Percentiles rank a stretch among this genome's conserved stretches.
phyloP scores from a whole-genome alignment of 2,888 invertebrate species.

The Pristionchus entomophagus region DNA sequence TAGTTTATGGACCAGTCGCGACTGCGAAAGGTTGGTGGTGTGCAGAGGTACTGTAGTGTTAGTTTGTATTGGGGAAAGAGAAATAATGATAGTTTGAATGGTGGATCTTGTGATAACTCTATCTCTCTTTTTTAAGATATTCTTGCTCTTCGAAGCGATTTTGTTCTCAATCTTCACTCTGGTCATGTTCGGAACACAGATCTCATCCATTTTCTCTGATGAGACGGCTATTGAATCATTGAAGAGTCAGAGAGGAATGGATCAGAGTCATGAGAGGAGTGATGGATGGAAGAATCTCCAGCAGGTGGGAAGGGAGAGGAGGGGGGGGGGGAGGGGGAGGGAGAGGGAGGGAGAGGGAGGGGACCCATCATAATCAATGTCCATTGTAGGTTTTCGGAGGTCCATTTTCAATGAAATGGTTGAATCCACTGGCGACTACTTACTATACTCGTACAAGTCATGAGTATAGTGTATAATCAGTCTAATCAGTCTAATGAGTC shows the following conservation, averaged over 20 bases:
- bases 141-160: conserved; percentile 92
- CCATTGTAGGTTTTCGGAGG: conserved; percentile 91
- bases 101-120: no score
- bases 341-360: no score
- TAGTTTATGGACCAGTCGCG: no score
- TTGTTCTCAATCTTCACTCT: conserved; percentile 97
- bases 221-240: conserved; percentile 84
- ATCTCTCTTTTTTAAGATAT: conserved; percentile 82
- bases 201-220: conserved; percentile 97
- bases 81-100: no score
- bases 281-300: conserved; percentile 79
- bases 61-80: no score
- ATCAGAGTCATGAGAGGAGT: conserved; percentile 83
- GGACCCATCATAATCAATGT: neutral
- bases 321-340: neutral
- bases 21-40: no score
- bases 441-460: conserved; percentile 83
- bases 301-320: conserved; percentile 80
- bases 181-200: conserved; percentile 95
- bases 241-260: conserved; percentile 56
- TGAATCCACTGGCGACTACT: conserved; percentile 90
- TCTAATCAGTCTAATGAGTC: no score
- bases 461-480: conserved; percentile 77
- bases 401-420: conserved; percentile 93
- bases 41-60: no score